Percentiles rank a stretch among this genome's conserved stretches.
Conservation (phyloP, 2,113 vertebrate genomes). For the Ancistrus triradiatus region DNA sequence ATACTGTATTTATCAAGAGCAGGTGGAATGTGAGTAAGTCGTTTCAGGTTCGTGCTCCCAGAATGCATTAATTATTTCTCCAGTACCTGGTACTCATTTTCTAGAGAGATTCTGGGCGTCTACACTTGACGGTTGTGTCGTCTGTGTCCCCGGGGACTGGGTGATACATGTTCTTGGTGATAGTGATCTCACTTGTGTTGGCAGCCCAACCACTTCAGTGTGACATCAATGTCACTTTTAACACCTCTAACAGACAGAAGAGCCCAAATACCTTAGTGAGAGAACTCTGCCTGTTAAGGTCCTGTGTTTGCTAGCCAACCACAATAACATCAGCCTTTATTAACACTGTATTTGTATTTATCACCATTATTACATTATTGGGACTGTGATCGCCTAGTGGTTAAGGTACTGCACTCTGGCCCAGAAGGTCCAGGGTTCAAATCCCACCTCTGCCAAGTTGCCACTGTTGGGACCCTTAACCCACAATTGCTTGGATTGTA, state of each 20-base stretch:
- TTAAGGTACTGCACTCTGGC: no score
- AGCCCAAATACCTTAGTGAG: no score
- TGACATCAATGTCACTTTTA: not conserved
- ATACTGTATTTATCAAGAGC: not conserved
- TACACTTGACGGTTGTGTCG: not conserved
- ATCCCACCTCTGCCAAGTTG: no score
- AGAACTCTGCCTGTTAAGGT: no score
- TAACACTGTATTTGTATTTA: no score
- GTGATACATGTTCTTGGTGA: not conserved
- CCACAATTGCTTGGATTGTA: no score
- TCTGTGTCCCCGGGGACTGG: not conserved
- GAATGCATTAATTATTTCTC: conserved; percentile 27
- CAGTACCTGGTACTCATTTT: conserved; percentile 13
- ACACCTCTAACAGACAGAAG: not conserved
- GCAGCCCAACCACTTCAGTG: conserved; percentile 1
- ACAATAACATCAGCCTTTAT: no score
- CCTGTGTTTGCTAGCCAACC: no score
- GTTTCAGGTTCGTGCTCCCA: conserved; percentile 17
- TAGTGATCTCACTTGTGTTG: not conserved
- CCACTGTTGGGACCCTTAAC: no score
- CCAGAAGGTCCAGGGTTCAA: no score
- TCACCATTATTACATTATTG: no score
- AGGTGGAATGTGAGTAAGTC: conserved; percentile 14
- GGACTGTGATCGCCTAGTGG: no score
- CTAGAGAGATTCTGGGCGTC: not conserved